These are phyloP conservation scores for Paracentrotus lividus DNA, from an alignment of 53 echinoderm and acorn worm genomes.

Conservation along the genomic window DNA sequence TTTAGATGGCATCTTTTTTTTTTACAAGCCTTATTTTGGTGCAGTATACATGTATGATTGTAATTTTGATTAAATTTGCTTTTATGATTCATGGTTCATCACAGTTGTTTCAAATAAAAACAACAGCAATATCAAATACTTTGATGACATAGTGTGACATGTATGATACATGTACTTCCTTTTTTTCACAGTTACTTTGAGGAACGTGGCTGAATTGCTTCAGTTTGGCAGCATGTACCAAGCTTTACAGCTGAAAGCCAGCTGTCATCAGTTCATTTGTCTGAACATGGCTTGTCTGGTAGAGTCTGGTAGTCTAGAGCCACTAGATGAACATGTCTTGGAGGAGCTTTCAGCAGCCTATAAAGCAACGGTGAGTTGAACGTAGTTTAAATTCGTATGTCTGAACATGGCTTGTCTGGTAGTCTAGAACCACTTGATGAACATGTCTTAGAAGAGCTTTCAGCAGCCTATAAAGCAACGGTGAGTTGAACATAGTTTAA, in stretches of 20 bases:
- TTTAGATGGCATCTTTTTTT: no score
- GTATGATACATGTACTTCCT: not conserved
- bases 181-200: slow-evolving; percentile 76
- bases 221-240: slow-evolving; percentile 94
- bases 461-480: slow-evolving; percentile 77
- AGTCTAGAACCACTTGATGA: slow-evolving; percentile 22
- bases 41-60: not conserved
- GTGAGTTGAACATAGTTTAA: slow-evolving; percentile 44
- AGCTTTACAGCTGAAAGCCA: slow-evolving; percentile 85
- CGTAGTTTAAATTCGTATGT: not conserved
- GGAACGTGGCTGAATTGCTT: slow-evolving; percentile 91
- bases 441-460: slow-evolving; percentile 85
- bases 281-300: slow-evolving; percentile 87
- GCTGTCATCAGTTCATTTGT: slow-evolving; percentile 93
- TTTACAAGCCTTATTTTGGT: no score
- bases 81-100: not conserved
- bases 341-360: slow-evolving; percentile 85
- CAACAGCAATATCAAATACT: not conserved
- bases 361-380: slow-evolving; percentile 51
- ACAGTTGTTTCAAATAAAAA: no score
- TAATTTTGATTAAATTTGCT: not conserved
- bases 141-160: not conserved
- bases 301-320: slow-evolving; percentile 83
- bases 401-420: not conserved
- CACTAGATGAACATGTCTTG: slow-evolving; percentile 83